Conservation (phyloP, 2,888 invertebrate genomes). For the Diadromus collaris region DNA sequence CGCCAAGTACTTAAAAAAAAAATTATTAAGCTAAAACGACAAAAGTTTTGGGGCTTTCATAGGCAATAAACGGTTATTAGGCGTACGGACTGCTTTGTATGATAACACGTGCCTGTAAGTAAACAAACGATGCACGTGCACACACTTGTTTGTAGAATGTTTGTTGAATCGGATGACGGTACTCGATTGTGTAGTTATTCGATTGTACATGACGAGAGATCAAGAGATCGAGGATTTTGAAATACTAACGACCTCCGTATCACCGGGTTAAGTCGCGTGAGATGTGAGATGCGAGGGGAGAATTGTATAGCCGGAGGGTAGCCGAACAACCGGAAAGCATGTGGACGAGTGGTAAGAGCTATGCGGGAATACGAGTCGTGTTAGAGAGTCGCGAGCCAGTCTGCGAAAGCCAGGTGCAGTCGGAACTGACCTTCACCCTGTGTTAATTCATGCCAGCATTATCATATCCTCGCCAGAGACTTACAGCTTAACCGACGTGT, state of each 20-base stretch:
- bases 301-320: slow-evolving; percentile 62
- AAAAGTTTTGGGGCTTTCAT: neutral
- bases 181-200: slow-evolving; percentile 32
- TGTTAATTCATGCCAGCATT: slow-evolving; percentile 75
- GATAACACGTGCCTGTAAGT: neutral
- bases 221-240: slow-evolving; percentile 45
- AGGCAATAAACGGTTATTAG: neutral
- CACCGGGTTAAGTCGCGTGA: slow-evolving; percentile 65
- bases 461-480: slow-evolving; percentile 65
- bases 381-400: slow-evolving; percentile 17
- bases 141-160: slow-evolving; percentile 13
- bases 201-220: slow-evolving; percentile 17
- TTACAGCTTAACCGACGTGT: slow-evolving; percentile 40
- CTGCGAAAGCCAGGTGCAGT: slow-evolving; percentile 43
- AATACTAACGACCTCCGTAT: slow-evolving; percentile 69
- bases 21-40: too few relatives aligned
- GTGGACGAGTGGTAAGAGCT: slow-evolving; percentile 58
- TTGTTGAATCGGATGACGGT: slow-evolving; percentile 35
- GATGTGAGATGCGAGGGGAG: slow-evolving; percentile 30
- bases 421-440: slow-evolving; percentile 74
- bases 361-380: slow-evolving; percentile 45
- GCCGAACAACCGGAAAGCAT: slow-evolving; percentile 42
- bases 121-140: neutral
- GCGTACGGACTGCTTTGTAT: neutral
- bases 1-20: too few relatives aligned